Base-by-base conservation (phyloP, 2,888 invertebrate genomes). In the Pecten maximus region DNA sequence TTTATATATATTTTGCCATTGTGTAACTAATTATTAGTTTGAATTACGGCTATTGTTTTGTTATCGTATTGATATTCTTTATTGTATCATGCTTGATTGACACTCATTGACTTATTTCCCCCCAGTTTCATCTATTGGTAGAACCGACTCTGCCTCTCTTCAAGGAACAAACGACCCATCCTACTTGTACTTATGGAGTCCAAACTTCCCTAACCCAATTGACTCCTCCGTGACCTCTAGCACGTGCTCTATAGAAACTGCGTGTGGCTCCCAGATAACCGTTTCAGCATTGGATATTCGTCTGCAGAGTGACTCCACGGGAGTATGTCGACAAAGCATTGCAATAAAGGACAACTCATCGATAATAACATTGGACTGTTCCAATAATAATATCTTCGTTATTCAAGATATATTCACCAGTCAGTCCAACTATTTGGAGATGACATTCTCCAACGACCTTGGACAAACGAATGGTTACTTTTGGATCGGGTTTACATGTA, bases 341-440 rank as follows among this genome's bases (percentile, higher is more conserved):
- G 35, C 74, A 0, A 28, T 74, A 0, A 6, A 74, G 28, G 74
- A 74, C 23, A 28, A 74, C 28, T 74, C 74, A 35, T 74, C 74
- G 10, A 35, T 35, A 4, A 35, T 74, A 28, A 35, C 35, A 10
- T 28, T 74, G 35, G 74, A 74, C 74, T 74, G 74, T 74, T 74
- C 74, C 74, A 35, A 74, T 74, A 74, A 74, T 35, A 74, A 74
- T 15, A 0, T 74, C 10, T 74, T 74, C 28, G 35, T 74, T 35
- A 74, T 74, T 35, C 74, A 35, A 35, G 74, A 74, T 16, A 74
- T 74, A 0, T 74, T 74, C 10, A 35, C 35, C 35, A 74, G 74
- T 12, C 74, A 74, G 74, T 74, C 74, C 35, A 74, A 74, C 74
- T 74, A 35, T 35, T 74, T 74, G 74, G 74, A 74, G 74, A 74